phyloP scores from a whole-genome alignment of 92 coral and sea anemone genomes.

The Actinostola sp. region DNA sequence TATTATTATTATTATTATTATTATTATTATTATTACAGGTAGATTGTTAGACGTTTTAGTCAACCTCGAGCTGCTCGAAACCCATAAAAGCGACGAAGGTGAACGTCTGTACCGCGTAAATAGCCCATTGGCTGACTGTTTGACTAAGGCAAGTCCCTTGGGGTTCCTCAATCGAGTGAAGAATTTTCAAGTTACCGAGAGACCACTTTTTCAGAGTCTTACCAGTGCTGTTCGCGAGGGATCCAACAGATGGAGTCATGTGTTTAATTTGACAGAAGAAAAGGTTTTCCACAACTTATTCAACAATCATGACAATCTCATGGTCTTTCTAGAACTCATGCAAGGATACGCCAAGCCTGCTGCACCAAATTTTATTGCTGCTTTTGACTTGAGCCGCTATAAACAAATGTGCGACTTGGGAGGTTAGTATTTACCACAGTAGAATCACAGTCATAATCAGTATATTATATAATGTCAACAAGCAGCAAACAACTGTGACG shows the following conservation, averaged over 20 bases:
- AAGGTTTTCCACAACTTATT: conserved; percentile 21
- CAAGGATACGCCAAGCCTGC: conserved; percentile 21
- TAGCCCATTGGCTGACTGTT: conserved; percentile 35
- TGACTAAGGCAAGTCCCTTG: conserved; percentile 40
- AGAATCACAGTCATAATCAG: no score
- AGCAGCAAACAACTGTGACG: no score
- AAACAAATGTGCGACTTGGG: conserved; percentile 57
- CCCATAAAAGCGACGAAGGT: not conserved
- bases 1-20: no score
- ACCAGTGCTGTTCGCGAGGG: conserved; percentile 61
- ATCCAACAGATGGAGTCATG: conserved; percentile 56
- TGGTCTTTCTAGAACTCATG: conserved; percentile 22
- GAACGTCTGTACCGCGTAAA: conserved; percentile 38
- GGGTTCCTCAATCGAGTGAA: conserved; percentile 11
- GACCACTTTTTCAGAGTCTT: conserved; percentile 38
- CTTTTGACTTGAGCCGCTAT: conserved; percentile 49
- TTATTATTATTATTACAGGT: no score
- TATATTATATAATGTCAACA: no score
- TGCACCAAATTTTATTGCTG: conserved; percentile 25
- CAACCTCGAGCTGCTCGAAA: conserved; percentile 40
- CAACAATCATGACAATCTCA: conserved; percentile 14
- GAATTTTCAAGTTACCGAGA: conserved; percentile 10
- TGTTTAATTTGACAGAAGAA: conserved; percentile 38
- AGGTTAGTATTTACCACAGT: conserved; percentile 30
- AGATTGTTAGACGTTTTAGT: conserved; percentile 45